These are phyloP conservation scores for Chelon labrosus DNA, from an alignment of 2,797 vertebrate genomes.

Conservation along the genomic window DNA sequence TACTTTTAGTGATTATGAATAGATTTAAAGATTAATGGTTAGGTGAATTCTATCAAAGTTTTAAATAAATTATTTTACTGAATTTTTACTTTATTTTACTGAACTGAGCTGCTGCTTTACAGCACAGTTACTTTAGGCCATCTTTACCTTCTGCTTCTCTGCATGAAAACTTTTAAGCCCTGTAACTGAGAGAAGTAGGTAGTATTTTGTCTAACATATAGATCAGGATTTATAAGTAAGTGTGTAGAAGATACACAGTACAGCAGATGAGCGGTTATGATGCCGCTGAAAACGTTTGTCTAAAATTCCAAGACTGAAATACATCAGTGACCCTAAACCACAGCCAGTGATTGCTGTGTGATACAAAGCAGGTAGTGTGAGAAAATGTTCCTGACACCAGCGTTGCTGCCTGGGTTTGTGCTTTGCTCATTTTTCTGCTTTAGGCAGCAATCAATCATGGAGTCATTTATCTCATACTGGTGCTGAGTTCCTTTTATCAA, in stretches of 20 bases:
- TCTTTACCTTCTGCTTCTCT: neutral
- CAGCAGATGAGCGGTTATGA: neutral
- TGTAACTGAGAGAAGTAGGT: neutral
- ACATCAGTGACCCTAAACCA: slow-evolving; percentile 5
- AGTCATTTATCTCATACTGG: slow-evolving; percentile 72
- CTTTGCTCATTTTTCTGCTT: slow-evolving; percentile 71
- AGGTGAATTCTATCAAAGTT: slow-evolving; percentile 25
- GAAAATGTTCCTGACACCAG: slow-evolving; percentile 73
- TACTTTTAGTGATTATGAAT: slow-evolving; percentile 23
- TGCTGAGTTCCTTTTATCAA: slow-evolving; percentile 74
- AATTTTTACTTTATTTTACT: neutral
- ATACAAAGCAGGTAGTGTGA: slow-evolving; percentile 59
- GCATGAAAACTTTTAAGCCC: neutral
- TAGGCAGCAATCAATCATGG: slow-evolving; percentile 77
- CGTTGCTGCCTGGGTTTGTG: slow-evolving; percentile 65
- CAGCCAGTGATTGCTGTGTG: slow-evolving; percentile 10
- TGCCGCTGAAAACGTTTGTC: neutral
- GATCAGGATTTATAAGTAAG: slow-evolving; percentile 1
- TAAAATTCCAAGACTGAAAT: slow-evolving; percentile 28
- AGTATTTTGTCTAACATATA: neutral
- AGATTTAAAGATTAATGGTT: slow-evolving; percentile 31
- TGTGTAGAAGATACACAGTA: neutral
- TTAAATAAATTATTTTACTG: neutral
- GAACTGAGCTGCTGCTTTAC: neutral
- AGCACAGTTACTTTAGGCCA: neutral